phyloP scores from a whole-genome alignment of 2,797 vertebrate species.

The Pampus argenteus region DNA sequence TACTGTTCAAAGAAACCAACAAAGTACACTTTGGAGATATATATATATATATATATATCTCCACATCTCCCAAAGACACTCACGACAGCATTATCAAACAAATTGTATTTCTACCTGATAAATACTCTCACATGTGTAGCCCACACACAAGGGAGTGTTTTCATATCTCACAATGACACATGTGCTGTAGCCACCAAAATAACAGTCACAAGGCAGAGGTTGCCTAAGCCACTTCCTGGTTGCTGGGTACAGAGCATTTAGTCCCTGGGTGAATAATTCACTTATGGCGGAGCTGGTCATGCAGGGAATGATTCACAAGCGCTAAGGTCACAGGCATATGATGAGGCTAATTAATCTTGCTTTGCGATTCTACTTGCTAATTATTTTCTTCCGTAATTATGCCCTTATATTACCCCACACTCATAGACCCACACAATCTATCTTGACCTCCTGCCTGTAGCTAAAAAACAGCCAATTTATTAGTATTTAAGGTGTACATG shows the following conservation, averaged over 20 bases:
- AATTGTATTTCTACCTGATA: neutral
- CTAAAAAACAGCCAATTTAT: slow-evolving; percentile 56
- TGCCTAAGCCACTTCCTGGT: slow-evolving; percentile 45
- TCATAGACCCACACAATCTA: slow-evolving; percentile 35
- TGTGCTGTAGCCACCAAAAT: slow-evolving; percentile 45
- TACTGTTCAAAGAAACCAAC: slow-evolving; percentile 28
- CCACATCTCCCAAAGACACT: too few species aligned
- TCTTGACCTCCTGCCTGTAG: slow-evolving; percentile 45
- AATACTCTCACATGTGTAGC: slow-evolving; percentile 23
- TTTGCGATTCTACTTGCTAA: slow-evolving; percentile 76
- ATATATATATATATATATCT: too few species aligned
- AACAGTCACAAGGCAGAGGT: slow-evolving; percentile 53
- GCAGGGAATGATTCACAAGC: slow-evolving; percentile 63
- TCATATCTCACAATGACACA: slow-evolving; percentile 45
- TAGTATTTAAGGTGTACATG: slow-evolving; percentile 36
- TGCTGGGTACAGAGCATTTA: slow-evolving; percentile 39
- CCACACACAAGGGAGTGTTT: slow-evolving; percentile 43
- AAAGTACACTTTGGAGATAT: neutral
- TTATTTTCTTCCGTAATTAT: slow-evolving; percentile 81
- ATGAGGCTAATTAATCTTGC: slow-evolving; percentile 80
- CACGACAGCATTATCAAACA: neutral
- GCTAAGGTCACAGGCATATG: slow-evolving; percentile 76
- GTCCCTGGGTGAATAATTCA: slow-evolving; percentile 63
- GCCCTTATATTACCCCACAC: slow-evolving; percentile 49
- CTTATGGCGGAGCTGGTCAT: slow-evolving; percentile 68